phyloP scores from a whole-genome alignment of 2,797 vertebrate genomes.

The Vireo griseus region DNA sequence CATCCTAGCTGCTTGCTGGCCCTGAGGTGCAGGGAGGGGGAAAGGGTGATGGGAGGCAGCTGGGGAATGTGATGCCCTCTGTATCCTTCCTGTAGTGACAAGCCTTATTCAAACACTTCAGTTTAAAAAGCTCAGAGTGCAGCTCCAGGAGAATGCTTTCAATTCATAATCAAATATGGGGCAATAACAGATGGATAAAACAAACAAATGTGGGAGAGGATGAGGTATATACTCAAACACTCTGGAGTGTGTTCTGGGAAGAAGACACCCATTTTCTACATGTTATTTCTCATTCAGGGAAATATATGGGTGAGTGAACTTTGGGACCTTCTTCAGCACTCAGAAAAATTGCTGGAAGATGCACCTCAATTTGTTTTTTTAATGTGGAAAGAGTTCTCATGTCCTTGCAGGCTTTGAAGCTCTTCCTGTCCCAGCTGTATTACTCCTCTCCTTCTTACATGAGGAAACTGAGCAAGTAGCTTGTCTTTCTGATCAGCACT shows the following conservation, averaged over 20 bases:
- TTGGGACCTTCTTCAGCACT: not conserved
- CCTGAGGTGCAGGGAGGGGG: constrained; percentile 24
- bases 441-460: not conserved
- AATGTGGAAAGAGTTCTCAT: not conserved
- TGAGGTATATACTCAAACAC: constrained; percentile 33
- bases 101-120: constrained; percentile 66
- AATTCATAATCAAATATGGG: constrained; percentile 64
- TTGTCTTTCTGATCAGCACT: not conserved
- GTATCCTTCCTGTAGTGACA: constrained; percentile 64
- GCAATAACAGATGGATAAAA: constrained; percentile 65
- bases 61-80: constrained; percentile 57
- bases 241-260: constrained; percentile 52
- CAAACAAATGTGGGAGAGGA: constrained; percentile 54
- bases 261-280: constrained; percentile 18
- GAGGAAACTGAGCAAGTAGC: not conserved
- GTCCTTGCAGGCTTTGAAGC: not conserved
- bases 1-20: not conserved
- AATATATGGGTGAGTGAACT: constrained; percentile 18
- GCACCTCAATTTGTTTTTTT: not conserved
- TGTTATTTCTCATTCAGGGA: constrained; percentile 36
- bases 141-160: constrained; percentile 53
- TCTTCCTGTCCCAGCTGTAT: not conserved
- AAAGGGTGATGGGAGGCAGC: constrained; percentile 60
- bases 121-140: constrained; percentile 55
- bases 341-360: not conserved